Conservation (phyloP, 2,113 vertebrate genomes). For the Emydocephalus ijimae region DNA sequence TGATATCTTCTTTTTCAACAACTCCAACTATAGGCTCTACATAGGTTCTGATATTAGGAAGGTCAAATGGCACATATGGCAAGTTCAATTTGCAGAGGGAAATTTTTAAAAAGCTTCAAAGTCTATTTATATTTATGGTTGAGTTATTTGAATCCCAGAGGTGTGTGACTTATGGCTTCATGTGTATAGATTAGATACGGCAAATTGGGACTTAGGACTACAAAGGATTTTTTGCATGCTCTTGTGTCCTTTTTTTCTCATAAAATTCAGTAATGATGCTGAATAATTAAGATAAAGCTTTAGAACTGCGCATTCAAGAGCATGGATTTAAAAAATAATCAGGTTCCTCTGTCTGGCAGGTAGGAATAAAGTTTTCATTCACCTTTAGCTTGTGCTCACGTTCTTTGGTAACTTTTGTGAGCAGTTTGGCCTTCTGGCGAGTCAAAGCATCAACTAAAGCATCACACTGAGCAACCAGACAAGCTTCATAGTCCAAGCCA, state of each 20-base stretch:
- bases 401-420: conserved; percentile 97
- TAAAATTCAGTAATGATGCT: neutral
- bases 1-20: conserved; percentile 40
- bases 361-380: conserved; percentile 18
- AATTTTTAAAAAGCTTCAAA: conserved; percentile 44
- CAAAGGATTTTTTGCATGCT: neutral
- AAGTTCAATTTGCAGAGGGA: conserved; percentile 51
- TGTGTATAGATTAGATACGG: neutral
- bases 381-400: conserved; percentile 97
- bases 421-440: conserved; percentile 94
- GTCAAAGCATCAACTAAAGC: conserved; percentile 94
- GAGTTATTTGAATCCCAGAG: conserved; percentile 31
- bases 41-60: conserved; percentile 57
- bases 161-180: neutral
- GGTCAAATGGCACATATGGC: conserved; percentile 39
- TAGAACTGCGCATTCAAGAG: neutral
- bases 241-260: neutral
- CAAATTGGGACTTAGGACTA: neutral
- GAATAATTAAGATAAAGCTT: neutral
- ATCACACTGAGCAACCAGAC: conserved; percentile 95
- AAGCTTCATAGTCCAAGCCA: conserved; percentile 93
- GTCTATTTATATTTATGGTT: conserved; percentile 31
- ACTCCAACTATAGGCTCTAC: conserved; percentile 45
- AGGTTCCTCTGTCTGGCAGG: neutral
- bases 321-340: neutral